Conservation (phyloP, 35 echinoderm and acorn worm species). For the Apostichopus japonicus region DNA sequence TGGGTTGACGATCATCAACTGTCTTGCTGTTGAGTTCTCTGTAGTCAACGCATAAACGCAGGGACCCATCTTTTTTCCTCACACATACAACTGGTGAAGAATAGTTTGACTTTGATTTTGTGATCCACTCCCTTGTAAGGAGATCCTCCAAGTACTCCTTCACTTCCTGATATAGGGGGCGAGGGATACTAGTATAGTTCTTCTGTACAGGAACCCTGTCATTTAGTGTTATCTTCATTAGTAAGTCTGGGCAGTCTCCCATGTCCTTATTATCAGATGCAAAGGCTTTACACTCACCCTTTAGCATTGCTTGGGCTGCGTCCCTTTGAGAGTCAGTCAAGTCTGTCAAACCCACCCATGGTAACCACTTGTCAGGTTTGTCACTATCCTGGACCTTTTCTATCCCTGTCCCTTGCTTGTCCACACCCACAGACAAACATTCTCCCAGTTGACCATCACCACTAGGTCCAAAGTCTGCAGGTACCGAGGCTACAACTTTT, state of each 20-base stretch:
- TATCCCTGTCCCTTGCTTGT: no score
- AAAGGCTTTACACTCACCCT: neutral
- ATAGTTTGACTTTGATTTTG: no score
- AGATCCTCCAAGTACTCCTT: constrained; percentile 62
- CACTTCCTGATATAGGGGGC: constrained; percentile 68
- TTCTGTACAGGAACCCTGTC: constrained; percentile 54
- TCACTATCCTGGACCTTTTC: no score
- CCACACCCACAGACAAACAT: no score
- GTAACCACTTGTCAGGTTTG: no score
- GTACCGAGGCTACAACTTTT: no score
- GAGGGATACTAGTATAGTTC: constrained; percentile 63
- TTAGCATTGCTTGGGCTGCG: neutral
- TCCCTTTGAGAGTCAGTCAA: no score
- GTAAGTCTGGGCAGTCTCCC: neutral
- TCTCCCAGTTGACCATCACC: no score
- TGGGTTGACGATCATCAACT: constrained; percentile 63
- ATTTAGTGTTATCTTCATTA: neutral
- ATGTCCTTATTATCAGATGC: neutral
- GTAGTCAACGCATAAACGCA: constrained; percentile 59
- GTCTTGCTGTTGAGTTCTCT: constrained; percentile 67
- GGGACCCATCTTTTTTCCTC: constrained; percentile 55
- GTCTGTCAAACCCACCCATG: neutral
- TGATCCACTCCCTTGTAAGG: constrained; percentile 48
- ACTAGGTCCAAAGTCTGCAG: no score
- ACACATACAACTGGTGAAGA: constrained; percentile 71